Base-by-base conservation (phyloP, 2,113 vertebrate species). In the Lepisosteus oculatus region DNA sequence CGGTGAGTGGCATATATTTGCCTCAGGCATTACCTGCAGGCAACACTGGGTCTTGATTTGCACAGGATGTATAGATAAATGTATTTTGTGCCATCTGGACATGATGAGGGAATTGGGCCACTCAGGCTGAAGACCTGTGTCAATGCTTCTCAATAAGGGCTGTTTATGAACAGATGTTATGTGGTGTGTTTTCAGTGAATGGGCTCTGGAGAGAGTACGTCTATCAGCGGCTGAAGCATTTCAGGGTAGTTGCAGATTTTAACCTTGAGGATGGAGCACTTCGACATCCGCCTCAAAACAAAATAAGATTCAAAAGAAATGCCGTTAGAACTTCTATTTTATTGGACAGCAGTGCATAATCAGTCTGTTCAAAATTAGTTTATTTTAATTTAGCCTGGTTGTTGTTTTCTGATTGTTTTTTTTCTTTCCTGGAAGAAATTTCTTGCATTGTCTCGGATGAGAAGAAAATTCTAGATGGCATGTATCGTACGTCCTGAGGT, bases 91-190 rank as follows among this genome's bases (percentile, higher is more conserved):
- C 97, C 97, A 99, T 99, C 97, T 99, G 96, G 93, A 88, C 95
- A 88, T 88, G 88, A 89, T 91, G 87, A 85, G 97, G 95, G 96
- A 97, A 96, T 96, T 95, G 93, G 93, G 94, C 90, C 83, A 77
- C 87, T 90, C 82, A 86, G 89, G 91, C 89, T 86, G 81, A 90
- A 87, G 89, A 90, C 93, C 90, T 80, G 89, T 98, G 96, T 98
- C 97, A 97, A 94, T 90, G 89, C 87, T 89, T 89, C 92, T 93
- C 93, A 93, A 93, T 94, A 95, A 96, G 94, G 95, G 90, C 94
- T 95, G 94, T 95, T 96, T 95, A 92, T 90, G 95, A 99, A 95
- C 97, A 99, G 97, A 99, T 99, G 97, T 99, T 98, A 92, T 77
- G 94, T 86, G 93, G 93, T 94, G 94, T 94, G 94, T 94, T 93